Conservation (phyloP, 2,888 invertebrate genomes). For the Cordilura impudica region DNA sequence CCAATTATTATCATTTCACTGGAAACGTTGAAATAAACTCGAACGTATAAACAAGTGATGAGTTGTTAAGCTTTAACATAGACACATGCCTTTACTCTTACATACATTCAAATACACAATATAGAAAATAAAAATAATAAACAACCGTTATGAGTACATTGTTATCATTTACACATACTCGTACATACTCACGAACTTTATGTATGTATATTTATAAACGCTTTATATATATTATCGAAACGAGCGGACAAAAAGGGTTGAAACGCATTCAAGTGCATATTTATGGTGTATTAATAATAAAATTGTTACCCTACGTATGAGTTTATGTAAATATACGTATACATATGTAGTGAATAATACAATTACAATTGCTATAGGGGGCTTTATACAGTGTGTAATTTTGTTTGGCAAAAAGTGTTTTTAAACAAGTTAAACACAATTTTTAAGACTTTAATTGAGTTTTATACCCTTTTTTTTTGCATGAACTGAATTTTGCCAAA, state of each 20-base stretch:
- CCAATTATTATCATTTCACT: slow-evolving; percentile 75
- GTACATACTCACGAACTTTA: neutral
- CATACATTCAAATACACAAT: neutral
- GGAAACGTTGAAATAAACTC: slow-evolving; percentile 63
- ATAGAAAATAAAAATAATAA: neutral
- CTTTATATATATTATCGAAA: neutral
- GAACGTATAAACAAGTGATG: slow-evolving; percentile 40
- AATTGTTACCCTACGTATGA: neutral
- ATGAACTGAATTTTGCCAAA: too few relatives aligned
- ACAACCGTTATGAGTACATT: slow-evolving; percentile 12
- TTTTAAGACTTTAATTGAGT: too few relatives aligned
- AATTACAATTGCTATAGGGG: too few relatives aligned
- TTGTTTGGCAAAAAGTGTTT: too few relatives aligned
- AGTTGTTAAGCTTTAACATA: slow-evolving; percentile 37
- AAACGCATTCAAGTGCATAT: slow-evolving; percentile 45
- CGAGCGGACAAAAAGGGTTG: neutral
- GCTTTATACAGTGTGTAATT: neutral
- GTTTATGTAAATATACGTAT: neutral
- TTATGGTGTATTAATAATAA: slow-evolving; percentile 30
- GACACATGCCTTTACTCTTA: slow-evolving; percentile 8
- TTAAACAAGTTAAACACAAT: too few relatives aligned
- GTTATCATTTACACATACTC: neutral
- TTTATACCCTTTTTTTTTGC: too few relatives aligned
- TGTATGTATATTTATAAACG: too few relatives aligned
- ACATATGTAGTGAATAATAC: neutral